Evolutionary conservation across 1,140 invertebrate genomes (phyloP).

Genomic region (Condylostylus longicornis): DNA sequence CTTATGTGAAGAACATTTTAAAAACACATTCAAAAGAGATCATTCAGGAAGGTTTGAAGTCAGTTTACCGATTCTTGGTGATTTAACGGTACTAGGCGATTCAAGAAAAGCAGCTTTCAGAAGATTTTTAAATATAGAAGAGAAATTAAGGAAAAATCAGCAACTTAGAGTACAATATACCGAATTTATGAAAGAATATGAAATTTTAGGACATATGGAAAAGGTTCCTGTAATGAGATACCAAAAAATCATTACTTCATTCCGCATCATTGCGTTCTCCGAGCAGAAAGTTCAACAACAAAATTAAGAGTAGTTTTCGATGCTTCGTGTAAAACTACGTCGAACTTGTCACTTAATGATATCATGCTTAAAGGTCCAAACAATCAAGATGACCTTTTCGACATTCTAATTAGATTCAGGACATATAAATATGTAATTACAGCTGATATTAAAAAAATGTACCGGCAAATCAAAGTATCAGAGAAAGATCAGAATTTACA

Average conservation of each 20-base stretch:
- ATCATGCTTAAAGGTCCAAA: slow-evolving; percentile 19
- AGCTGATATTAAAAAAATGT: slow-evolving; percentile 26
- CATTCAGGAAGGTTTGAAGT: slow-evolving; percentile 10
- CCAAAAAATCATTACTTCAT: slow-evolving; percentile 8
- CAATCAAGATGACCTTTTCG: slow-evolving; percentile 23
- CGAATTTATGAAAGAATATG: slow-evolving; percentile 23
- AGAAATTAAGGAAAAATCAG: slow-evolving; percentile 16
- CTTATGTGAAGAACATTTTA: slow-evolving; percentile 8
- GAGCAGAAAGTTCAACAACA: slow-evolving; percentile 15
- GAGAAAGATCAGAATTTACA: slow-evolving; percentile 17
- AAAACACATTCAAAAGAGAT: slow-evolving; percentile 2
- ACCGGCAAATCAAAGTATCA: slow-evolving; percentile 15
- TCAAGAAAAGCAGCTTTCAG: slow-evolving; percentile 16
- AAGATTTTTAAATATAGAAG: slow-evolving; percentile 18
- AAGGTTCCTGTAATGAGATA: slow-evolving; percentile 19
- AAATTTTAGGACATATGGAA: slow-evolving; percentile 23
- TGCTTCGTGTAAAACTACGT: slow-evolving; percentile 9
- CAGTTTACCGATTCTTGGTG: slow-evolving; percentile 10
- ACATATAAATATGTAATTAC: slow-evolving; percentile 14
- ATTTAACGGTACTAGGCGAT: slow-evolving; percentile 16
- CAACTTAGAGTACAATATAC: slow-evolving; percentile 8
- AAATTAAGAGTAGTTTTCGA: slow-evolving; percentile 17
- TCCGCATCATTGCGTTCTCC: slow-evolving; percentile 21
- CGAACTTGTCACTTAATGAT: slow-evolving; percentile 17
- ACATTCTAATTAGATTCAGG: slow-evolving; percentile 24